Evolutionary conservation across 2,113 vertebrate species (phyloP), one percentile per base, ranked within the genome.

Genomic region (Sinocyclocheilus maitianheensis): DNA sequence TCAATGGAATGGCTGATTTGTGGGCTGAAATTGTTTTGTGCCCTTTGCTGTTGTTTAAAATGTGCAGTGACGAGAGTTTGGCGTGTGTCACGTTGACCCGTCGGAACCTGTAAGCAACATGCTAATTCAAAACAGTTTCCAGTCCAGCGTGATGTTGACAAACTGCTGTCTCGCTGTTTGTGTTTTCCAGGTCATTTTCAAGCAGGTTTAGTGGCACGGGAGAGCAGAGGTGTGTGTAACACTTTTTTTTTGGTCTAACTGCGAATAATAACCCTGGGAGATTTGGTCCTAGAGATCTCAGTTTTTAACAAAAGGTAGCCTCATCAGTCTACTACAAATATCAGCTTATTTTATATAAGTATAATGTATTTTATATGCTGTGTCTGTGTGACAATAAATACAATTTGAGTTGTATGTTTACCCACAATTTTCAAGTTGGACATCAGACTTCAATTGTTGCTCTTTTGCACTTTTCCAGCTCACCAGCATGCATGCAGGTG

Each of bases 1-100:
- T 82, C 67, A 72, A n/a, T 89, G 69, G 40, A 75, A 82, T 65
- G 24, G 81, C 85, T 91, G 86, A 91, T 90, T 89, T 91, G 86
- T 83, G 85, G 67, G 26, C 0, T 37, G 53, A 86, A n/a, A 74
- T 77, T 71, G 67, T 48, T 43, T 72, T 6, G 34, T 65, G 34
- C 60, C 60, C 79, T 60, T 83, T 84, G 40, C 26, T 90, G 43
- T 40, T 82, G 67, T 85, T 83, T 53, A 67, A 71, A 87, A 81
- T 67, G 14, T 48, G 5, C n/a, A 43, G 24, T 3, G 18, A 10
- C 3, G 7, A 67, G 43, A 40, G 16, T 65, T 55, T 9, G 51
- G 63, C 24, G 0, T 30, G 63, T 24, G 6, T 75, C 26, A 62
- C 10, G 10, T 67, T 84, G 48, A 43, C 3, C 76, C 30, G 30